phyloP scores from a whole-genome alignment of 2,888 invertebrate genomes.

The Nomada fucata region DNA sequence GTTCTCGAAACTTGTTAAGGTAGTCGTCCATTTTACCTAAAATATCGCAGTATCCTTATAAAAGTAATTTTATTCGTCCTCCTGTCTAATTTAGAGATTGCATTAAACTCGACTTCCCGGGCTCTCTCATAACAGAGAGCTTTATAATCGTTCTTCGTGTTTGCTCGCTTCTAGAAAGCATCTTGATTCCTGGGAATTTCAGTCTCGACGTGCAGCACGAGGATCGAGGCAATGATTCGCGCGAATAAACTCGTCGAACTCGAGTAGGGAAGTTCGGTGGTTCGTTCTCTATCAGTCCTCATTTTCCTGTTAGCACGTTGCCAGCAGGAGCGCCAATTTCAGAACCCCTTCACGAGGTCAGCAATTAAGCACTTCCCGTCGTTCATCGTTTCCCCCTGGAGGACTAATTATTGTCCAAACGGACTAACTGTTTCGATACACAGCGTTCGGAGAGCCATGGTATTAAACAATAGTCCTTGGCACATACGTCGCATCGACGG shows the following conservation, averaged over 20 bases:
- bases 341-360: slow-evolving; percentile 41
- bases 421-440: slow-evolving; percentile 60
- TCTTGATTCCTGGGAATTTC: background rate
- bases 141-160: background rate
- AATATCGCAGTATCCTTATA: no score
- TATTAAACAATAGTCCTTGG: slow-evolving; percentile 47
- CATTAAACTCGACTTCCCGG: background rate
- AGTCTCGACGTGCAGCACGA: background rate
- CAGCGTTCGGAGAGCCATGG: slow-evolving; percentile 33
- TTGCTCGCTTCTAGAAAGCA: background rate
- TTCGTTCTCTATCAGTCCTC: slow-evolving; percentile 34
- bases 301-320: slow-evolving; percentile 57
- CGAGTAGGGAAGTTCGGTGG: slow-evolving; percentile 15
- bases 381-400: slow-evolving; percentile 59
- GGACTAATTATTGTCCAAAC: slow-evolving; percentile 67
- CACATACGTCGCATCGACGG: slow-evolving; percentile 15
- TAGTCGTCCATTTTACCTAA: no score
- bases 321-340: slow-evolving; percentile 53
- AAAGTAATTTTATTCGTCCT: no score
- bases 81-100: no score
- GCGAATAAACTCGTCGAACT: slow-evolving; percentile 46
- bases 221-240: slow-evolving; percentile 35
- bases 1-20: no score
- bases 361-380: slow-evolving; percentile 69
- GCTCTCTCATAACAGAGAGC: background rate